phyloP scores from a whole-genome alignment of 2,797 vertebrate genomes.

The Cossypha heuglini region DNA sequence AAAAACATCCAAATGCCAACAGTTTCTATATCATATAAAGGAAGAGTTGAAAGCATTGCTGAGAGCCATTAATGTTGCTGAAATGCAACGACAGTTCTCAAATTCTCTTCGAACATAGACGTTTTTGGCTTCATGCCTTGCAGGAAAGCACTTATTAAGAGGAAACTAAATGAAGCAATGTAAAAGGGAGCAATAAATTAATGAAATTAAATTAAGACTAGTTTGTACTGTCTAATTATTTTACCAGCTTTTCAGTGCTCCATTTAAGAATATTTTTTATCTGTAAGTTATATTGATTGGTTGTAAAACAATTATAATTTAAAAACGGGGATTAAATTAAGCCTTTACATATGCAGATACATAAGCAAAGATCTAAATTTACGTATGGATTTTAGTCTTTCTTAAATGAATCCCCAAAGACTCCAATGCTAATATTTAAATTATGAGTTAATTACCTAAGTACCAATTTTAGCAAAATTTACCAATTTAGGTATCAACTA shows the following conservation, averaged over 20 bases:
- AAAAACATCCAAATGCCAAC: neutral
- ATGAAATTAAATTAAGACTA: neutral
- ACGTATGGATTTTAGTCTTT: neutral
- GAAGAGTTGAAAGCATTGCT: neutral
- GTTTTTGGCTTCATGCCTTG: neutral
- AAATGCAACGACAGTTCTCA: neutral
- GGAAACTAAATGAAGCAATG: neutral
- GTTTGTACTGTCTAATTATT: neutral
- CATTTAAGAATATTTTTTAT: neutral
- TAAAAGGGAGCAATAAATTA: neutral
- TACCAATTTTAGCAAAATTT: neutral
- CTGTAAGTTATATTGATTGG: neutral
- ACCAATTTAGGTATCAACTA: neutral
- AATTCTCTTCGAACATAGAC: neutral
- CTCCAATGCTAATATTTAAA: neutral
- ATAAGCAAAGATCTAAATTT: neutral
- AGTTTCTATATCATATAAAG: neutral
- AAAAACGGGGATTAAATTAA: neutral
- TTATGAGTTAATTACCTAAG: neutral
- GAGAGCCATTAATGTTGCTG: neutral
- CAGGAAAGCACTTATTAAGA: neutral
- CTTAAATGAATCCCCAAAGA: neutral
- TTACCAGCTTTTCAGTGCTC: neutral
- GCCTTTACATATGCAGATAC: neutral
- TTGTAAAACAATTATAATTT: neutral